Base-by-base conservation (phyloP, 1,140 invertebrate species). In the Lethocerus indicus region DNA sequence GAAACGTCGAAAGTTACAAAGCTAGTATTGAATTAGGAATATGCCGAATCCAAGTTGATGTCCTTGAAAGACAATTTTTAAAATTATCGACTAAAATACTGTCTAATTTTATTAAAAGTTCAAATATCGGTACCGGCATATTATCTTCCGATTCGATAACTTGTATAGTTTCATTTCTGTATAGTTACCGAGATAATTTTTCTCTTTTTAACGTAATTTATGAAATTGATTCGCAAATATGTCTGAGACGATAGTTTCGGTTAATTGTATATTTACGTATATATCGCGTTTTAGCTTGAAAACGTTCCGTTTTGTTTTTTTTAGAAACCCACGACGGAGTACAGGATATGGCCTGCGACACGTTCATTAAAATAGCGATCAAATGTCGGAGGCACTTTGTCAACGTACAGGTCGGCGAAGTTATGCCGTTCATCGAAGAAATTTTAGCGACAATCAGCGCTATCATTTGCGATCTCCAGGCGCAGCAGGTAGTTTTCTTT, bases 341-440 rank as follows among this genome's bases (percentile, higher is more conserved):
- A 7, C 87, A 90, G 66, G 93, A 98, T 63, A 99, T 99, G 96
- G 96, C 96, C 47, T 99, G 96, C 73, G 96, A 99, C 72, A 99
- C 96, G 21, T 99, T 99, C 65, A 98, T 99, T 57, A 99, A 99
- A 70, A 99, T 99, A 63, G 92, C 96, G n/a, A 75, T 94, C 55
- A 99, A 99, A 67, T 99, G 96, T 70, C 75, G 91, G 49, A 74
- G 92, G 54, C 94, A 98, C 70, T 99, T 99, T 76, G 93, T 98
- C 27, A 82, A 87, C 55, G 78, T 91, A 42, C 95, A 99, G 72
- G 79, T 90, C 43, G 93, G 94, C 23, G 96, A 99, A 73, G 76
- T 83, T 13, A 82, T 87, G 70, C 94, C 96, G 50, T 99, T 99
- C 64, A 96, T 99, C 65, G 93, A 99, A 63, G 96, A 99, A 74